A percentile compares a stretch with the other conserved stretches of the same genome.
Evolutionary conservation across 2,113 vertebrate genomes (phyloP).

Genomic region (Trichomycterus rosablanca): DNA sequence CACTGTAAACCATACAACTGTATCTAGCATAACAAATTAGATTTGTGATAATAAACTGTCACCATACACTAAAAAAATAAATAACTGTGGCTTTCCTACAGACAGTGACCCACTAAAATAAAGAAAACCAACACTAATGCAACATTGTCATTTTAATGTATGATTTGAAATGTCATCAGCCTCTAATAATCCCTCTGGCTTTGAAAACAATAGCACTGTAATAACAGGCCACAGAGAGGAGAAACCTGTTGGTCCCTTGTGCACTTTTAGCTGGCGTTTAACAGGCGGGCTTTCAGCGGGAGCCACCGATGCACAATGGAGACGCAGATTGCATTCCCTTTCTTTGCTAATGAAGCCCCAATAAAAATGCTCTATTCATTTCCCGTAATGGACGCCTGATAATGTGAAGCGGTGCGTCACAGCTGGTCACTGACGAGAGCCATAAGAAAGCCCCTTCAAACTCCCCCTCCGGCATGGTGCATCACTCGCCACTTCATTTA

Average conservation of each 20-base stretch:
- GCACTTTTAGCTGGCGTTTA: constrained; percentile 26
- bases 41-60: too few relatives aligned
- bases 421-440: constrained; percentile 32
- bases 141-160: constrained; percentile 1
- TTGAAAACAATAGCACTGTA: constrained; percentile 2
- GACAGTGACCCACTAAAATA: too few relatives aligned
- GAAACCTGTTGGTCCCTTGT: constrained; percentile 27
- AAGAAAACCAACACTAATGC: neutral
- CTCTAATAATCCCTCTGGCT: neutral
- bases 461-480: constrained; percentile 11
- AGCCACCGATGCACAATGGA: constrained; percentile 12
- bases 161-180: neutral
- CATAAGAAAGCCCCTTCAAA: constrained; percentile 29
- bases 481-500: constrained; percentile 48
- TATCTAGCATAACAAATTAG: too few relatives aligned
- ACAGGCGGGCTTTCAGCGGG: constrained; percentile 21
- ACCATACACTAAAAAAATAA: too few relatives aligned
- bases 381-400: constrained; percentile 41
- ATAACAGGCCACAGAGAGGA: constrained; percentile 9
- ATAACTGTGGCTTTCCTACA: neutral
- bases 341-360: constrained; percentile 42
- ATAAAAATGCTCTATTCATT: constrained; percentile 40
- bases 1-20: too few relatives aligned
- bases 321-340: constrained; percentile 25
- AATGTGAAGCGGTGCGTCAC: constrained; percentile 40